Base-by-base conservation (phyloP, 2,888 invertebrate species). In the Alloscopus bannaensis region DNA sequence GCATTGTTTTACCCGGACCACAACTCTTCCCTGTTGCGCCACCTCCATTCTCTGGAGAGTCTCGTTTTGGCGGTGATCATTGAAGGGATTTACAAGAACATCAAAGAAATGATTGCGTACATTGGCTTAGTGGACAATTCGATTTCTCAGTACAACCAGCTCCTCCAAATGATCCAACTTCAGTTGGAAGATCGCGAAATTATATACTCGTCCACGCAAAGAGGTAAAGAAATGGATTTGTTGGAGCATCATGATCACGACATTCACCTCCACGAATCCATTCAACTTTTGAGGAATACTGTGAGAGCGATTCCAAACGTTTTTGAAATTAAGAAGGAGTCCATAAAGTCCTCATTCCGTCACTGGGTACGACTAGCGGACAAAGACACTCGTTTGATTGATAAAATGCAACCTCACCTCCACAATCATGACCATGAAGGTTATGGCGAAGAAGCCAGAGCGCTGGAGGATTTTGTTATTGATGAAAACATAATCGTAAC, bases 181-280 rank as follows among this genome's bases (percentile, higher is more conserved):
- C 75, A 75, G n/a, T 26, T 75, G 24, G 66, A 75, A 6, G 66
- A 75, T 1, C 57, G 59, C 31, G 75, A 62, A 22, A 66, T 75
- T 1, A 36, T 55, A 20, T 31, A 28, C 2, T n/a, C 1, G 11
- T n/a, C n/a, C n/a, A n/a, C n/a, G n/a, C n/a, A n/a, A n/a, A n/a
- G n/a, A n/a, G n/a, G n/a, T n/a, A n/a, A n/a, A n/a, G 28, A 69
- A 36, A 57, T 26, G 22, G 28, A n/a, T 18, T 0, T 40, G 11
- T 16, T 8, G 42, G 70, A 70, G 0, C 50, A 62, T 36, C 20
- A 16, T 11, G 59, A 24, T 8, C 64, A 64, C 18, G 75, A 55
- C 28, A 31, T 28, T 42, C 66, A 65, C 11, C 4, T 75, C 3
- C 45, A 47, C 13, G 75, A 75, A 47, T 45, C 66, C 2, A 4